Base-by-base conservation (phyloP, 2,113 vertebrate species). In the Thinocorus orbignyianus region DNA sequence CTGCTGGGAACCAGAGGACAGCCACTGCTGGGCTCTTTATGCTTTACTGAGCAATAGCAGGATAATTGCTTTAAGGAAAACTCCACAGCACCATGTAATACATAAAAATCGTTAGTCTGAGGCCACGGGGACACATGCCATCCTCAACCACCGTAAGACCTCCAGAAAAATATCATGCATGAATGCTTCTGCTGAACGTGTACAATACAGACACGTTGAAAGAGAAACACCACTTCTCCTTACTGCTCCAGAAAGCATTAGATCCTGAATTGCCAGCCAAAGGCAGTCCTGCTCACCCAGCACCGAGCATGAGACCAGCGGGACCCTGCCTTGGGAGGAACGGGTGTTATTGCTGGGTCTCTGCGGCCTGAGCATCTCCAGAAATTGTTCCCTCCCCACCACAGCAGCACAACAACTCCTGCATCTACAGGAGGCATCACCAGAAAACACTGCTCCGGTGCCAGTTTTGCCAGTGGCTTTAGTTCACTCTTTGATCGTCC, bases 201-300 rank as follows among this genome's bases (percentile, higher is more conserved):
- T 4, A 6, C 44, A 41, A 15, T 7, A 37, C 1, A 23, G 0
- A 33, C 8, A 17, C 0, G 0, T 2, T 16, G 48, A 42, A 46
- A 48, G 24, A 64, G 57, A 76, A 86, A 57, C 0, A 2, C 5
- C 33, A 42, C 37, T 42, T 22, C 4, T 15, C 25, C 23, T 26
- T 8, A 1, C 1, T 25, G 6, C 31, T 52, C 39, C 48, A 42
- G 66, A 42, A 68, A 70, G 65, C 33, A 7, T 17, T 2, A 16
- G 19, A 24, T 31, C 42, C 64, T 37, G 57, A 55, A 10, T 0
- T 37, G n/a, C 5, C 52, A 30, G 7, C 24, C 35, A 30, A 11
- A 65, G 58, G 52, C 61, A 33, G 2, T 7, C 44, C 62, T 61
- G 44, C 13, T 70, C 10, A 8, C 24, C 2, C 2, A 28, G 69